Evolutionary conservation across 2,888 invertebrate species (phyloP).

Genomic region (Heliconius charithonia): DNA sequence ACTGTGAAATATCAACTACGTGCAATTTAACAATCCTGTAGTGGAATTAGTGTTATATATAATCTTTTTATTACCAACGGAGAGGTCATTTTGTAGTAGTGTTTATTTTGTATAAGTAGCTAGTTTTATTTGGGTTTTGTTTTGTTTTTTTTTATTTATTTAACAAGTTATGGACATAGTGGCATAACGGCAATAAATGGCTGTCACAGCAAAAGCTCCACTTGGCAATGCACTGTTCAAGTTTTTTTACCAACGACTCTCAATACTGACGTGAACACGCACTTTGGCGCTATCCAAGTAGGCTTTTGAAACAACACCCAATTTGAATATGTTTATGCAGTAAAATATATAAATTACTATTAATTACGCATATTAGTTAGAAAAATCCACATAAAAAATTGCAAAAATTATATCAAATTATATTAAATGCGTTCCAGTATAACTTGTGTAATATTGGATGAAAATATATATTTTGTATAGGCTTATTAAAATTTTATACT

Average conservation of each 20-base stretch:
- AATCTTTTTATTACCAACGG: neutral
- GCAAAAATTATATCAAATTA: neutral
- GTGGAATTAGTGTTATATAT: neutral
- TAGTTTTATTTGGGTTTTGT: slow-evolving; percentile 55
- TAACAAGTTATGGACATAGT: slow-evolving; percentile 70
- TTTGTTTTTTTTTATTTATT: slow-evolving; percentile 56
- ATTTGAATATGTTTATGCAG: neutral
- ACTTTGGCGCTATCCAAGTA: slow-evolving; percentile 23
- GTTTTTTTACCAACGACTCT: slow-evolving; percentile 30
- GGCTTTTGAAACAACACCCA: slow-evolving; percentile 27
- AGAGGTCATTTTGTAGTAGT: slow-evolving; percentile 9
- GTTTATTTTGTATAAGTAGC: slow-evolving; percentile 45
- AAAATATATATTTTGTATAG: neutral
- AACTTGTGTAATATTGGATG: neutral
- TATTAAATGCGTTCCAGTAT: neutral
- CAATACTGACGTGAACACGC: slow-evolving; percentile 8
- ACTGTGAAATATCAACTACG: neutral
- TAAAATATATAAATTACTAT: neutral
- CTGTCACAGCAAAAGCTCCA: slow-evolving; percentile 61
- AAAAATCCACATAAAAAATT: neutral
- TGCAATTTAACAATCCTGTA: neutral
- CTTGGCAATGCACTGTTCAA: slow-evolving; percentile 59
- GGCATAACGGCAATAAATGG: slow-evolving; percentile 73
- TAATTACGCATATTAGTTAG: neutral
- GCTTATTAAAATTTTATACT: slow-evolving; percentile 12